phyloP scores from a whole-genome alignment of 2,888 invertebrate species.

The Hypolimnas misippus region DNA sequence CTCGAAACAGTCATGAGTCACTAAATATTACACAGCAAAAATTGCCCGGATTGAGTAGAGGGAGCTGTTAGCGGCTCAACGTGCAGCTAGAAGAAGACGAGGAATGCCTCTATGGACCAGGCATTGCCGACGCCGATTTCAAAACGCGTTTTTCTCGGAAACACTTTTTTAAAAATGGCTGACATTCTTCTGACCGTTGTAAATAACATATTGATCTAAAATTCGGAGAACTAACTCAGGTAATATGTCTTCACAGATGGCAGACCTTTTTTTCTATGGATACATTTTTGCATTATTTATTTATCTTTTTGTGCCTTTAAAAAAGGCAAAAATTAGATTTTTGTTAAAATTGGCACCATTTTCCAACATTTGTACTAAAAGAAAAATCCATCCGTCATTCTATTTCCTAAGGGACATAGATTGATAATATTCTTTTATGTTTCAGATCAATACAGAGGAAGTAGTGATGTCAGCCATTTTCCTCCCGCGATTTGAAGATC shows the following conservation, averaged over 20 bases:
- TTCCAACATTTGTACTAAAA: background rate
- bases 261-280: background rate
- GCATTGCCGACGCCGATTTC: no score
- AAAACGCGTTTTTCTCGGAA: constrained; percentile 4
- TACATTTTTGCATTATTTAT: background rate
- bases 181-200: constrained; percentile 1
- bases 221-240: background rate
- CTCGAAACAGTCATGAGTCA: constrained; percentile 1
- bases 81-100: background rate
- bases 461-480: background rate
- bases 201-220: background rate
- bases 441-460: background rate
- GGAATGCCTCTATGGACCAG: constrained; percentile 7
- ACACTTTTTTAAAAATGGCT: background rate
- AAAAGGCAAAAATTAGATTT: background rate
- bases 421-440: background rate
- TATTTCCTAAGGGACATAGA: background rate
- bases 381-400: background rate
- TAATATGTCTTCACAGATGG: background rate
- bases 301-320: constrained; percentile 3
- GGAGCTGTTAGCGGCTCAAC: no score
- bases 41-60: no score
- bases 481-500: background rate
- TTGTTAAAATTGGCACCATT: background rate
- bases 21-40: no score